phyloP scores from a whole-genome alignment of 2,888 invertebrate genomes.

The Encarsia formosa region DNA sequence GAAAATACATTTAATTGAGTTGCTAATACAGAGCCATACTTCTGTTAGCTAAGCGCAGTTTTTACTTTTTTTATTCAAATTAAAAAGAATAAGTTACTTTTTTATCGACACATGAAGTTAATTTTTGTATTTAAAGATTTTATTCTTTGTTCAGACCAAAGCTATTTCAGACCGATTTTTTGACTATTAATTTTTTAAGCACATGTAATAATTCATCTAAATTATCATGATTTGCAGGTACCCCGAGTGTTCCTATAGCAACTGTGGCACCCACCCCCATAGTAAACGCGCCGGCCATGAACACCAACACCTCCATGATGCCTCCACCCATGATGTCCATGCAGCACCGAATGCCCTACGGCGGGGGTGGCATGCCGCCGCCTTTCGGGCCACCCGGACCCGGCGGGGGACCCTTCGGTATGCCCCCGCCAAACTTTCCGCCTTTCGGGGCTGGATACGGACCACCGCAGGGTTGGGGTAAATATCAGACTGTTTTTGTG shows the following conservation, averaged over 20 bases:
- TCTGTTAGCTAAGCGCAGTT: no score
- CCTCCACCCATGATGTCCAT: conserved; percentile 48
- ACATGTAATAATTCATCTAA: neutral
- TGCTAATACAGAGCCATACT: no score
- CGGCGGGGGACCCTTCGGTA: conserved; percentile 57
- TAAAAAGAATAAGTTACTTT: no score
- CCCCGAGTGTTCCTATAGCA: conserved; percentile 31
- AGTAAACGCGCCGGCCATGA: conserved; percentile 38
- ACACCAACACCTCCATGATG: conserved; percentile 46
- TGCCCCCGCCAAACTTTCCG: conserved; percentile 68
- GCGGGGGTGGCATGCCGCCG: conserved; percentile 56
- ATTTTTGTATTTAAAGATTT: no score
- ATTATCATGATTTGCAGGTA: conserved; percentile 6
- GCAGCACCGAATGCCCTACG: conserved; percentile 49
- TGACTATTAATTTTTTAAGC: neutral
- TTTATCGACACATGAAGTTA: no score
- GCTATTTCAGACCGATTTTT: no score
- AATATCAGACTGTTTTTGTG: no score
- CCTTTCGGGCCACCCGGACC: conserved; percentile 51
- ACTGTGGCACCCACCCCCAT: conserved; percentile 34
- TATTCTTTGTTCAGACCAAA: no score
- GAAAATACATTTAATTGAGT: no score
- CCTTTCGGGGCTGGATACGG: conserved; percentile 48
- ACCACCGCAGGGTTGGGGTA: conserved; percentile 48
- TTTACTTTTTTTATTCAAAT: no score